These are phyloP conservation scores for Torymus auratus DNA, from an alignment of 2,888 invertebrate species.

Conservation along the genomic window DNA sequence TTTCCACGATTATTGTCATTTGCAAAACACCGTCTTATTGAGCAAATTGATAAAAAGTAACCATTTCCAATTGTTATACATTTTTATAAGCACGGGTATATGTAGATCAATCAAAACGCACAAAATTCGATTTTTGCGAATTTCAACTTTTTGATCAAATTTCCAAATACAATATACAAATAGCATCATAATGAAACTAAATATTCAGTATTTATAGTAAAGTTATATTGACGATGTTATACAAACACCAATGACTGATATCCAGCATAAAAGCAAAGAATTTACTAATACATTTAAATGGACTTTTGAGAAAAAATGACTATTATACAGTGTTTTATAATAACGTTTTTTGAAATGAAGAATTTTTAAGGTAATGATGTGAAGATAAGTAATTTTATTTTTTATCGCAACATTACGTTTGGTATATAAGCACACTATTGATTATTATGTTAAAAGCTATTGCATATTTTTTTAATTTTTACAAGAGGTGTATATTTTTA, in stretches of 20 bases:
- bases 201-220: constrained; percentile 49
- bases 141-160: constrained; percentile 7
- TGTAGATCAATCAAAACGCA: constrained; percentile 30
- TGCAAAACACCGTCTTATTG: constrained; percentile 1
- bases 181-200: constrained; percentile 34
- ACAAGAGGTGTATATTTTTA: constrained; percentile 45
- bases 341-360: constrained; percentile 20
- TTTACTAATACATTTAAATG: constrained; percentile 18
- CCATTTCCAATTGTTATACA: constrained; percentile 1
- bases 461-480: constrained; percentile 47
- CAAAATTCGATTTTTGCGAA: constrained; percentile 14
- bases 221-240: constrained; percentile 41
- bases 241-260: constrained; percentile 42
- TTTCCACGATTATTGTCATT: constrained; percentile 28
- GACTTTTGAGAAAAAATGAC: constrained; percentile 23
- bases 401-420: constrained; percentile 19
- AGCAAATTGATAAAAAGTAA: constrained; percentile 10
- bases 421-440: constrained; percentile 5
- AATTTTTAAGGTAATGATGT: not conserved
- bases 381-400: constrained; percentile 19
- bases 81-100: not conserved
- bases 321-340: constrained; percentile 20
- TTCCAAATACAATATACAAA: not conserved
- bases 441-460: constrained; percentile 15
- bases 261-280: constrained; percentile 21